Evolutionary conservation across 2,113 vertebrate genomes (phyloP), one percentile per base, ranked within the genome.

Genomic region (Chloroceryle aenea): DNA sequence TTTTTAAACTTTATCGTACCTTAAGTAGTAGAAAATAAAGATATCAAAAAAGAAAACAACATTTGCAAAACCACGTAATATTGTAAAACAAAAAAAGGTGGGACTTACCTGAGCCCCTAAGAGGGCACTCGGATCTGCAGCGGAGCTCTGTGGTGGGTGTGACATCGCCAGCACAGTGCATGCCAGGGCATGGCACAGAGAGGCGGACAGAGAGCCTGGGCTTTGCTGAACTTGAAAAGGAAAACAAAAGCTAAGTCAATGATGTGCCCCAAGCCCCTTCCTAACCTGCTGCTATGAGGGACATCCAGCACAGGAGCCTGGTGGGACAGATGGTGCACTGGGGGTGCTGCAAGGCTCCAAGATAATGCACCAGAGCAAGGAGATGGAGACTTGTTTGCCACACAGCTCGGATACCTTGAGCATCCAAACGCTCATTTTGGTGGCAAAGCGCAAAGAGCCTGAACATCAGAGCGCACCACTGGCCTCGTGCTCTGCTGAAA

Each of bases 31-130:
- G 42, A 55, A 93, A 90, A 93, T 95, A 53, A 94, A 89, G 74
- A 61, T 94, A 76, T 94, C 0, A 20, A 74, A 88, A 95, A 87
- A 81, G 73, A 85, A 87, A 93, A 96, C 89, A 90, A 96, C 93
- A 92, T 96, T 96, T 95, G 96, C 94, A 96, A 97, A 95, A 97
- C 97, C 97, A 97, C 97, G 38, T 96, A 97, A 97, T 97, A 97
- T 96, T 97, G 97, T 97, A 97, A 97, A 97, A 95, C 89, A 97
- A 97, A 97, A 96, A 95, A 92, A 81, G 87, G 32, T 12, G 42
- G 93, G 89, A 95, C 97, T 97, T 97, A 97, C 96, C 97, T 97
- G 95, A 43, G 94, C 79, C 95, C 95, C 92, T 73, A 93, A 90
- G 6, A 90, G 93, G 96, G 86, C 89, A 73, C 56, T 93, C 10